Percentiles rank a stretch among this genome's conserved stretches.
Conservation (phyloP, 1,140 invertebrate genomes). For the Kradibia gibbosae region DNA sequence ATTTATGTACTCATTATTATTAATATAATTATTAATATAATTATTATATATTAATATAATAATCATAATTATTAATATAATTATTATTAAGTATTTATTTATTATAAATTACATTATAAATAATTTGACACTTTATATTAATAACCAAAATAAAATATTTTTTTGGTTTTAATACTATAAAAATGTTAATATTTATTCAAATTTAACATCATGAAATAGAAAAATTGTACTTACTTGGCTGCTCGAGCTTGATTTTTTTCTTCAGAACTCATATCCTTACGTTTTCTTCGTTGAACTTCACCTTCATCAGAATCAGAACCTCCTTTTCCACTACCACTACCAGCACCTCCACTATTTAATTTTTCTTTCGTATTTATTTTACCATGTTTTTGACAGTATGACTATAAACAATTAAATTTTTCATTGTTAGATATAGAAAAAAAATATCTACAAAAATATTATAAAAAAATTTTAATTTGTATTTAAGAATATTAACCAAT, state of each 20-base stretch:
- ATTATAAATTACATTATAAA: too few species aligned
- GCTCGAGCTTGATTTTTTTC: constrained; percentile 90
- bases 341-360: constrained; percentile 73
- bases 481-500: too few species aligned
- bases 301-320: constrained; percentile 83
- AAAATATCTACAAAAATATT: too few species aligned
- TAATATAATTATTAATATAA: too few species aligned
- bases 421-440: too few species aligned
- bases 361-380: constrained; percentile 90
- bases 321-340: constrained; percentile 69
- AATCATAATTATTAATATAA: too few species aligned
- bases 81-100: too few species aligned
- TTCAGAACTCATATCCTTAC: constrained; percentile 92
- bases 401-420: constrained; percentile 74
- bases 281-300: constrained; percentile 81
- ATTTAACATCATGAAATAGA: neutral
- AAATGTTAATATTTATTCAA: neutral
- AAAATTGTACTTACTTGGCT: constrained; percentile 74
- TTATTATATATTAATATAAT: too few species aligned
- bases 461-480: too few species aligned
- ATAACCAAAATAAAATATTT: too few species aligned
- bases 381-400: constrained; percentile 97
- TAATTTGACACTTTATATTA: too few species aligned
- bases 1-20: too few species aligned
- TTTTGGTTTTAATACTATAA: neutral